phyloP scores from a whole-genome alignment of 2,113 vertebrate genomes.

The Syrmaticus mikado region DNA sequence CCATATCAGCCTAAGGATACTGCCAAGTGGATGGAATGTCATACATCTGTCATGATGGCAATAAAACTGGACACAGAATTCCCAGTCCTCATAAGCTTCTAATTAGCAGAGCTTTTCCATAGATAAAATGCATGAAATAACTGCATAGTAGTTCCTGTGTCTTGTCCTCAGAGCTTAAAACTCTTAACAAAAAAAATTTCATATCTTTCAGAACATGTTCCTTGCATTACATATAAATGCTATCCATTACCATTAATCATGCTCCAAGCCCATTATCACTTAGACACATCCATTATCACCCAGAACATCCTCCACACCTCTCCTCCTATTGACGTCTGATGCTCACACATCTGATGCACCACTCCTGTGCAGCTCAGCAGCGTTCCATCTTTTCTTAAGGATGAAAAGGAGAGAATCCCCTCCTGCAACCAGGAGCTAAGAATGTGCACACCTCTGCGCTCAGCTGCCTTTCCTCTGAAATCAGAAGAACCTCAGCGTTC shows the following conservation, averaged over 20 bases:
- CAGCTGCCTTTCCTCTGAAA: background rate
- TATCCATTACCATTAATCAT: background rate
- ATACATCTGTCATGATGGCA: background rate
- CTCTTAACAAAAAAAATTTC: background rate
- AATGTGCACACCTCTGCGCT: background rate
- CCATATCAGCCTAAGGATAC: background rate
- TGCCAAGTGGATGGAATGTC: background rate
- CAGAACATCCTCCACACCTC: background rate
- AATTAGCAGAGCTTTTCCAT: rapidly evolving
- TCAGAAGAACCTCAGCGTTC: background rate
- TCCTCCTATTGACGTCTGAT: background rate
- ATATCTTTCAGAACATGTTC: background rate
- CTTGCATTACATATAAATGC: background rate
- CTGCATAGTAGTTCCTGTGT: background rate
- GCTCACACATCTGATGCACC: background rate
- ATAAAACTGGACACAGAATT: background rate
- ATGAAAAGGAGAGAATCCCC: background rate
- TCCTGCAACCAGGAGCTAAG: background rate
- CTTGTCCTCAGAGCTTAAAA: background rate
- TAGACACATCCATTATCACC: background rate
- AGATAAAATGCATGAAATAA: background rate
- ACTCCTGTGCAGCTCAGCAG: rapidly evolving
- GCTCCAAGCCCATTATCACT: background rate
- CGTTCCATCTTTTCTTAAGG: background rate
- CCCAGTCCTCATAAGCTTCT: background rate